Evolutionary conservation across 2,113 vertebrate species (phyloP).

Genomic region (Lagenorhynchus albirostris): DNA sequence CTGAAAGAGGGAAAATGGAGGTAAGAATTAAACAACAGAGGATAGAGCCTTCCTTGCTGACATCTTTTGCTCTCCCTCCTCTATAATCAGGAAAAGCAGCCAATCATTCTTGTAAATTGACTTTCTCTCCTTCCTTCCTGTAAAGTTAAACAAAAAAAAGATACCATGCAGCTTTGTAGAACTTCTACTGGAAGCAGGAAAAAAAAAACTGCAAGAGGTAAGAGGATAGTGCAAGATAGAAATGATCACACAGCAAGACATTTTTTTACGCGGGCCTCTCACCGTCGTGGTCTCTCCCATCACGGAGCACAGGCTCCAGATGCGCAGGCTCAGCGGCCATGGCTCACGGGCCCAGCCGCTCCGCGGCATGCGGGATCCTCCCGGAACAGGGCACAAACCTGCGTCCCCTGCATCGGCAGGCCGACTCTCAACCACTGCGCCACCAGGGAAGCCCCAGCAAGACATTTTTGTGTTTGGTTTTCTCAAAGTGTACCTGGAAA

Average conservation of each 20-base stretch:
- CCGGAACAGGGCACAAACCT: no score
- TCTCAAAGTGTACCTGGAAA: background rate
- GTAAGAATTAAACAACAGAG: background rate
- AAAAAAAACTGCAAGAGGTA: background rate
- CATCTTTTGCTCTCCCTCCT: background rate
- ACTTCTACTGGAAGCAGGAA: background rate
- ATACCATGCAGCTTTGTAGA: background rate
- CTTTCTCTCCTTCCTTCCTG: background rate
- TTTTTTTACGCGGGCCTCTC: background rate
- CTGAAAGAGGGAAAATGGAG: background rate
- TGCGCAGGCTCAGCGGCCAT: no score
- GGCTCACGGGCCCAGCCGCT: no score
- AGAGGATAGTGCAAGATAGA: background rate
- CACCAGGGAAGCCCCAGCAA: background rate
- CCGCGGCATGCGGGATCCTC: no score
- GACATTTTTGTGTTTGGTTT: background rate
- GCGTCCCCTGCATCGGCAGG: no score
- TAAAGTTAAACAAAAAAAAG: background rate
- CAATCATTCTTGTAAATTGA: background rate
- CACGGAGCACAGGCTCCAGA: no score
- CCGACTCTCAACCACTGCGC: no score
- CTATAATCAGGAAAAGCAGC: background rate
- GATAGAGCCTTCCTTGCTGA: background rate
- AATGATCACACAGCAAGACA: background rate
- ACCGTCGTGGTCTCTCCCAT: no score